phyloP scores from a whole-genome alignment of 2,888 invertebrate species.

The Catocala nupta region DNA sequence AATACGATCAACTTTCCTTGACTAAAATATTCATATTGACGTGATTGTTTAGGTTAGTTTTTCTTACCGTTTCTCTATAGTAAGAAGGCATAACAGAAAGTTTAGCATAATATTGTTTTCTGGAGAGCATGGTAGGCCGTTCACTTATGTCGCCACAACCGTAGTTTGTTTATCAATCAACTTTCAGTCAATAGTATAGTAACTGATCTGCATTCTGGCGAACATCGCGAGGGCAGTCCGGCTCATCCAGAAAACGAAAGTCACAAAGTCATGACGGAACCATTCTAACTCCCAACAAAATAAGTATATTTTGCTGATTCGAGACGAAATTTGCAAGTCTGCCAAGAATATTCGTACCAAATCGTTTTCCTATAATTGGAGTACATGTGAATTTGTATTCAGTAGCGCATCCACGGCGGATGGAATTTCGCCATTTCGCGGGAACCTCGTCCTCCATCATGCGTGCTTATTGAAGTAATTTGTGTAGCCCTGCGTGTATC shows the following conservation, averaged over 20 bases:
- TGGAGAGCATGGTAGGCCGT: conserved; percentile 17
- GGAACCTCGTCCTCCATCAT: conserved; percentile 81
- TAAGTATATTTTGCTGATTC: conserved; percentile 87
- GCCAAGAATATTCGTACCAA: conserved; percentile 87
- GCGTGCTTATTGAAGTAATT: conserved; percentile 85
- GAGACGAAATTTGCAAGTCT: conserved; percentile 86
- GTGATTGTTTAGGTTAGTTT: no score
- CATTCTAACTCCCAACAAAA: conserved; percentile 80
- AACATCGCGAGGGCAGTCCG: conserved; percentile 61
- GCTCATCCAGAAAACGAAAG: conserved; percentile 71
- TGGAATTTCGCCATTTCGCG: conserved; percentile 84
- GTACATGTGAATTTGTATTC: conserved; percentile 88
- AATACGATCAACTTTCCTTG: no score
- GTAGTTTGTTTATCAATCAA: conserved; percentile 42
- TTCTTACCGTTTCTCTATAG: neutral
- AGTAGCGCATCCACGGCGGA: conserved; percentile 84
- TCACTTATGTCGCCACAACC: conserved; percentile 24
- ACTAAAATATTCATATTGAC: no score
- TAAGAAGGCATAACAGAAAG: conserved; percentile 2
- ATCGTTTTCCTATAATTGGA: conserved; percentile 88
- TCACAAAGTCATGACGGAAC: conserved; percentile 75
- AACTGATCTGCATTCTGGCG: conserved; percentile 51
- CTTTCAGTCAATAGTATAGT: conserved; percentile 44
- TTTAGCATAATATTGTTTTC: neutral
- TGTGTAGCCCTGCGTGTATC: conserved; percentile 73